These are phyloP conservation scores for Elgonia sp. DNA, from an alignment of 2,888 invertebrate genomes.

Conservation along the genomic window DNA sequence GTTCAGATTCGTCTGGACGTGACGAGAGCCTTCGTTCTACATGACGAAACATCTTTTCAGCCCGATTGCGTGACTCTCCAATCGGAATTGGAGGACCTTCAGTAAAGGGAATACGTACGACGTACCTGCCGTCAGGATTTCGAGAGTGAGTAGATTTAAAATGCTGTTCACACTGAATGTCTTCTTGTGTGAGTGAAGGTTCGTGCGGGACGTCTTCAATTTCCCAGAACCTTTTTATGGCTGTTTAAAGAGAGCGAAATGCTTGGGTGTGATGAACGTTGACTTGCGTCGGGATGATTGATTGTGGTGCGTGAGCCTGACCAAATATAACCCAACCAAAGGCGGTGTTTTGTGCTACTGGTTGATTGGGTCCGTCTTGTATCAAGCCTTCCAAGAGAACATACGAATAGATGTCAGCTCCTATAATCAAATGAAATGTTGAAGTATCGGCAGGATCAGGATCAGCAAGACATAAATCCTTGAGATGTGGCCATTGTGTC, in stretches of 20 bases:
- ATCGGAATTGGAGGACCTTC: not conserved
- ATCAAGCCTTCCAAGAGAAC: not conserved
- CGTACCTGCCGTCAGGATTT: not conserved
- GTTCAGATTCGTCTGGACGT: not conserved
- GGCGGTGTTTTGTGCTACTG: conserved; percentile 11
- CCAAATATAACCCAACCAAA: conserved; percentile 22
- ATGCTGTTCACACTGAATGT: not conserved
- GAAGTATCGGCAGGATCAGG: conserved; percentile 16
- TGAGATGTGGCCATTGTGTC: not conserved
- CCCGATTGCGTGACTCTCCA: not conserved
- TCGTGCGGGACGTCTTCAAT: not conserved
- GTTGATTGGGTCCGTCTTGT: not conserved
- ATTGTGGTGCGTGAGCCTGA: not conserved
- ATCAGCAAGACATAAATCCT: not conserved
- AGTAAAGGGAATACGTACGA: conserved; percentile 13
- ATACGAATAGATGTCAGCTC: conserved; percentile 12
- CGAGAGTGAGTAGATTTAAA: not conserved
- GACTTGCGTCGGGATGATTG: not conserved
- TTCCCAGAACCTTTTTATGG: not conserved
- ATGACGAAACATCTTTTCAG: not conserved
- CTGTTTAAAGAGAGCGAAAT: not conserved
- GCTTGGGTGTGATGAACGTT: conserved; percentile 19
- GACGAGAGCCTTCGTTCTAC: conserved; percentile 5
- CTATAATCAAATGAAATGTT: conserved; percentile 1
- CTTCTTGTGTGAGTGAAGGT: not conserved